A percentile compares a stretch with the other conserved stretches of the same genome.
These are phyloP conservation scores for Timandra comae DNA, from an alignment of 2,888 invertebrate species.

Conservation along the genomic window DNA sequence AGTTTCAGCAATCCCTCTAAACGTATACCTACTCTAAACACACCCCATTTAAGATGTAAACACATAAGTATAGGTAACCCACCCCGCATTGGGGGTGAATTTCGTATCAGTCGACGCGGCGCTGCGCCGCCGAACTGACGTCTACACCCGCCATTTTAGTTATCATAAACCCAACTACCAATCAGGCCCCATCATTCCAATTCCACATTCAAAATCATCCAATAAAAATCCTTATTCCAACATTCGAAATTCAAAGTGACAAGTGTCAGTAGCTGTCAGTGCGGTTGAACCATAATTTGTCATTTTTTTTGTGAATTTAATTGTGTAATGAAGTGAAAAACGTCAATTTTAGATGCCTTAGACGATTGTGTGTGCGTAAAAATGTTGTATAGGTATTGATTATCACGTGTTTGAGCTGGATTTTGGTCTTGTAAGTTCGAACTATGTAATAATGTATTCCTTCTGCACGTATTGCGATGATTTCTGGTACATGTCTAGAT, in stretches of 20 bases:
- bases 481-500: too few relatives aligned
- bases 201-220: constrained; percentile 4
- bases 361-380: constrained; percentile 4
- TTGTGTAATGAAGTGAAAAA: constrained; percentile 8
- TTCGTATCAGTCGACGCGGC: constrained; percentile 58
- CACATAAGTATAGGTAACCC: constrained; percentile 61
- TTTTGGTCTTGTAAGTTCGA: constrained; percentile 1
- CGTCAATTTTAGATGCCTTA: constrained; percentile 20
- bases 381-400: constrained; percentile 16
- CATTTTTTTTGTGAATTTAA: constrained; percentile 8
- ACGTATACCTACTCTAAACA: constrained; percentile 39
- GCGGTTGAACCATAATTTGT: constrained; percentile 10
- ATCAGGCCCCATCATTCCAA: constrained; percentile 5
- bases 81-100: constrained; percentile 36
- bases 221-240: constrained; percentile 1
- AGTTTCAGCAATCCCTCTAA: not conserved
- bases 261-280: constrained; percentile 2
- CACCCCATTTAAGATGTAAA: constrained; percentile 73
- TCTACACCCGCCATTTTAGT: constrained; percentile 14
- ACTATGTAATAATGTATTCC: too few relatives aligned
- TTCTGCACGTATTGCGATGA: too few relatives aligned
- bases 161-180: constrained; percentile 8
- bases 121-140: constrained; percentile 49
- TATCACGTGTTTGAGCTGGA: constrained; percentile 5
- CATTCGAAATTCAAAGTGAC: constrained; percentile 4